phyloP scores from a whole-genome alignment of 2,113 vertebrate genomes.

The Telmatochromis bifrenatus region DNA sequence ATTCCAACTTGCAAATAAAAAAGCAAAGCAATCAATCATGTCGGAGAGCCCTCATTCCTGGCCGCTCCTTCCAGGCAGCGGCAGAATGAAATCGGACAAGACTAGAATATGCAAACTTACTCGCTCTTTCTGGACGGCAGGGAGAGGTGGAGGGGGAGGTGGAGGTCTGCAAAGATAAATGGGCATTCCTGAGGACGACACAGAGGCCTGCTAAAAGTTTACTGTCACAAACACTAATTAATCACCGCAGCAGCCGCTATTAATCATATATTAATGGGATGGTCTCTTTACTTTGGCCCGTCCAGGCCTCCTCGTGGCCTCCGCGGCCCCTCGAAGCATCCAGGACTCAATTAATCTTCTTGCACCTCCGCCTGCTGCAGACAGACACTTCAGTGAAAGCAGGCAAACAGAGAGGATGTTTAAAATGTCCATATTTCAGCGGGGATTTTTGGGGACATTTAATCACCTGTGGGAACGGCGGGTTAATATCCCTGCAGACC shows the following conservation, averaged over 20 bases:
- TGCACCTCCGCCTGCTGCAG: conserved; percentile 42
- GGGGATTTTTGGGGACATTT: conserved; percentile 70
- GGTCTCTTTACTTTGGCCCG: conserved; percentile 75
- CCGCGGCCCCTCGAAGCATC: conserved; percentile 69
- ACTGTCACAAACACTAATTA: conserved; percentile 85
- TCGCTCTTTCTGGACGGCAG: conserved; percentile 36
- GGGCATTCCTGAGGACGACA: conserved; percentile 60
- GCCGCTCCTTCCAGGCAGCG: conserved; percentile 70
- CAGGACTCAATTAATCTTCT: conserved; percentile 78
- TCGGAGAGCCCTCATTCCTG: conserved; percentile 75
- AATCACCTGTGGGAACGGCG: conserved; percentile 55
- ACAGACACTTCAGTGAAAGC: conserved; percentile 64
- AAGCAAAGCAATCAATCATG: conserved; percentile 89
- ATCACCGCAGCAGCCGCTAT: conserved; percentile 75
- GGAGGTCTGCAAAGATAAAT: conserved; percentile 58
- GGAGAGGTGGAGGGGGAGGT: neutral
- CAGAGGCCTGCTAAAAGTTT: conserved; percentile 70
- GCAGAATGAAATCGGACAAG: conserved; percentile 81
- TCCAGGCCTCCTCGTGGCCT: conserved; percentile 51
- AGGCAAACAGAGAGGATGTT: conserved; percentile 72
- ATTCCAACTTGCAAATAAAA: conserved; percentile 86
- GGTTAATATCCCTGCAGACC: neutral
- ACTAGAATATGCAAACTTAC: conserved; percentile 83
- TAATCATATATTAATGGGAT: conserved; percentile 87
- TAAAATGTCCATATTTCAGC: conserved; percentile 73